Percentiles rank a stretch among this genome's conserved stretches.
Evolutionary conservation across 2,888 invertebrate species (phyloP).

Genomic region (Dolichopus griseipennis): DNA sequence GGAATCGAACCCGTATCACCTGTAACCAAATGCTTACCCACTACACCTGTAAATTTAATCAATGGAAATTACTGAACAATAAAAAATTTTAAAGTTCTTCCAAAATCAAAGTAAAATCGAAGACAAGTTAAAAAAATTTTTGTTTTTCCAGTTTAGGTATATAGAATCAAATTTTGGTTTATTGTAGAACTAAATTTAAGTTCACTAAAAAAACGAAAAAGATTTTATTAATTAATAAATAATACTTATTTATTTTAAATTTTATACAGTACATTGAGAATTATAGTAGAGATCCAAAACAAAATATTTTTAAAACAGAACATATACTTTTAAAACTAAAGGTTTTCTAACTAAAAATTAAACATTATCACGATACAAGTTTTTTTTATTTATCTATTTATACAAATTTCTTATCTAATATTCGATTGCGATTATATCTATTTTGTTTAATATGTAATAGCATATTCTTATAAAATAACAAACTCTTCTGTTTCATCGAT

Average conservation of each 20-base stretch:
- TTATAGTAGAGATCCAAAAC: conserved; percentile 1
- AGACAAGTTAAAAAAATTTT: too few species aligned
- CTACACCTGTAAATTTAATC: too few species aligned
- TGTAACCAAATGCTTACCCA: too few species aligned
- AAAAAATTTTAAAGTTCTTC: too few species aligned
- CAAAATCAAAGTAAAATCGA: too few species aligned
- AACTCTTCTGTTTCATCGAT: conserved; percentile 66
- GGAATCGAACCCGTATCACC: too few species aligned
- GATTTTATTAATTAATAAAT: background rate
- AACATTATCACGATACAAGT: background rate
- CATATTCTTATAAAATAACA: conserved; percentile 50
- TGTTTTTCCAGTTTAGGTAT: too few species aligned
- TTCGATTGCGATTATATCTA: background rate
- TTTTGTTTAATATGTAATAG: background rate
- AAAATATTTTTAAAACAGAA: background rate
- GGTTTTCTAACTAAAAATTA: background rate
- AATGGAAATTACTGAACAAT: too few species aligned
- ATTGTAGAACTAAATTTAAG: too few species aligned
- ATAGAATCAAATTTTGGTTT: too few species aligned
- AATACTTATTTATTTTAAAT: background rate
- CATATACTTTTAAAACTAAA: background rate
- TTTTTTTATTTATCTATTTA: background rate
- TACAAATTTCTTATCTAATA: background rate
- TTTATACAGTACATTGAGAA: background rate
- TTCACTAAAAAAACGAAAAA: too few species aligned